Evolutionary conservation across 2,888 invertebrate species (phyloP).

Genomic region (Pterostichus madidus): DNA sequence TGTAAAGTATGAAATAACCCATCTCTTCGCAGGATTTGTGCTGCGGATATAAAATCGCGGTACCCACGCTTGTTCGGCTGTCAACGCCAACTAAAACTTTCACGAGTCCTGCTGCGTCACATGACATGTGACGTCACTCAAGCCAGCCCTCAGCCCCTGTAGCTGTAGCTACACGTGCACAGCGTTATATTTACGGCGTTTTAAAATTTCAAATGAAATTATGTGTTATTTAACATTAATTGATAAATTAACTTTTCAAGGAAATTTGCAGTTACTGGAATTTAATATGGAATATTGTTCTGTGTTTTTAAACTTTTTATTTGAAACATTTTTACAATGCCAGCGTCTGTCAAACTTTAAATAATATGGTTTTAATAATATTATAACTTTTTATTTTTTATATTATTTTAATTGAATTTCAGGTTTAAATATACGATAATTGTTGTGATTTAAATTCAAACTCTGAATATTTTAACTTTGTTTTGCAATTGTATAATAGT

Average conservation of each 20-base stretch:
- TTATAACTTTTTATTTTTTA: too few relatives aligned
- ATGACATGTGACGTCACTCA: conserved; percentile 43
- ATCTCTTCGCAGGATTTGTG: neutral
- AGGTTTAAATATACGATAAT: too few relatives aligned
- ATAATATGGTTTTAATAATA: too few relatives aligned
- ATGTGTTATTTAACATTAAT: conserved; percentile 25
- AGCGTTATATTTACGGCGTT: neutral
- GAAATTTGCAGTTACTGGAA: neutral
- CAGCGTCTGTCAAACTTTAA: too few relatives aligned
- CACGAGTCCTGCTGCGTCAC: conserved; percentile 32
- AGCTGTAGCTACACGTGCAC: too few relatives aligned
- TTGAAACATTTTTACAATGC: too few relatives aligned
- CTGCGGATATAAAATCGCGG: conserved; percentile 11
- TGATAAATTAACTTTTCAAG: conserved; percentile 7
- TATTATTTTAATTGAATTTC: too few relatives aligned
- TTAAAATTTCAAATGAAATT: conserved; percentile 44
- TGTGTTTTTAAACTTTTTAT: neutral
- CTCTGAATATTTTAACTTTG: too few relatives aligned
- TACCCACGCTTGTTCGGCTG: conserved; percentile 15
- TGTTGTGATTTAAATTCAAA: too few relatives aligned
- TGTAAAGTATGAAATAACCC: neutral
- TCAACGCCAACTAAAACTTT: conserved; percentile 36
- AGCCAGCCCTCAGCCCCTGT: neutral
- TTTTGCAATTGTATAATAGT: too few relatives aligned
- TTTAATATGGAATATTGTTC: neutral